Conservation (phyloP, 2,113 vertebrate genomes). For the Notothenia coriiceps region DNA sequence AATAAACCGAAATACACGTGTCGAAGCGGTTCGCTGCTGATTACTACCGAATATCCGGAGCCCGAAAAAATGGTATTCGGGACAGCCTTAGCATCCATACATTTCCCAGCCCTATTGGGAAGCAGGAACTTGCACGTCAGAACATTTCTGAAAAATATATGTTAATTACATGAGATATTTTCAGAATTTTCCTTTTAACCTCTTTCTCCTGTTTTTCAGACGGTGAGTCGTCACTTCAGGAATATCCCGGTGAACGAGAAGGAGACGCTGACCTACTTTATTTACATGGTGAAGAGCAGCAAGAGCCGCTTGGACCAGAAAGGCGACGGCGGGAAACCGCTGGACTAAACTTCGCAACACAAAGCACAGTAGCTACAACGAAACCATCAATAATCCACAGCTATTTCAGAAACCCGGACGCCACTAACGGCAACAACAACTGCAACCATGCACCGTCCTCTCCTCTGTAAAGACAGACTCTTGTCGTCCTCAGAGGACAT, state of each 20-base stretch:
- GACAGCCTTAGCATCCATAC: too few relatives aligned
- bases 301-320: constrained; percentile 98
- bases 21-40: too few relatives aligned
- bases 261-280: constrained; percentile 98
- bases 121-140: background rate
- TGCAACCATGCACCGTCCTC: background rate
- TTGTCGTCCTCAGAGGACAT: constrained; percentile 13
- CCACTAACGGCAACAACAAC: constrained; percentile 9
- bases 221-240: constrained; percentile 98
- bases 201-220: constrained; percentile 79
- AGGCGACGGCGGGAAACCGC: constrained; percentile 89
- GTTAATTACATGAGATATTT: background rate
- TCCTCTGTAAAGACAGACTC: constrained; percentile 13
- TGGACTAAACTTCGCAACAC: constrained; percentile 85
- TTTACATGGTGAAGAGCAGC: constrained; percentile 99
- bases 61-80: too few relatives aligned
- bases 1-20: too few relatives aligned
- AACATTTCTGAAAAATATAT: background rate
- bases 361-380: background rate
- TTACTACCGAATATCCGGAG: too few relatives aligned
- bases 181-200: background rate
- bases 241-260: constrained; percentile 99
- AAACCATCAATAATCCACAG: background rate
- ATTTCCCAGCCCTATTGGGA: background rate
- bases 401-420: background rate